Evolutionary conservation across 2,888 invertebrate species (phyloP).

Genomic region (Cyaniris semiargus): DNA sequence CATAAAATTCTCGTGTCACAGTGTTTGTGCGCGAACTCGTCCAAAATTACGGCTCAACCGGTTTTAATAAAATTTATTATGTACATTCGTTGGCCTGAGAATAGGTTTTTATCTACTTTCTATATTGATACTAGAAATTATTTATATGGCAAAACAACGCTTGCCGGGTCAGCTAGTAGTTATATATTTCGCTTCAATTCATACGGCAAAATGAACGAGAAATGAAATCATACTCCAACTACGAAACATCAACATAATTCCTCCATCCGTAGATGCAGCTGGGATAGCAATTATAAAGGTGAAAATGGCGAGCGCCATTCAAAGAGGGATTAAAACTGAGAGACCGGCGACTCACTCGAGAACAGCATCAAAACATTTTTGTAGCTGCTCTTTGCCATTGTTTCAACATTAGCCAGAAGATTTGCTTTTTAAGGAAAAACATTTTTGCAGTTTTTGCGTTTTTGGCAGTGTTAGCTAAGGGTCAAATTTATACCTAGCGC

Average conservation of each 20-base stretch:
- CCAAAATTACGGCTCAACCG: too few species aligned
- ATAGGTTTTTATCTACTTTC: too few species aligned
- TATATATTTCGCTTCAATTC: neutral
- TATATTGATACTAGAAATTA: too few species aligned
- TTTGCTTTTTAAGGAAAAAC: neutral
- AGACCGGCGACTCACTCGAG: neutral
- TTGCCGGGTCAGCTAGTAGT: too few species aligned
- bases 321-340: constrained; percentile 22
- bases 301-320: constrained; percentile 30
- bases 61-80: too few species aligned
- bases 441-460: neutral
- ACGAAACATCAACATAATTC: constrained; percentile 16
- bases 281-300: constrained; percentile 27
- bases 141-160: too few species aligned
- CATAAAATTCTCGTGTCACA: too few species aligned
- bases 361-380: constrained; percentile 13
- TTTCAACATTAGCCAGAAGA: constrained; percentile 4
- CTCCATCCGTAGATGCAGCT: constrained; percentile 12
- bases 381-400: neutral
- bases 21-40: too few species aligned
- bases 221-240: neutral
- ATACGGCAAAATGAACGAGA: neutral
- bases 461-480: neutral
- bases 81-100: too few species aligned
- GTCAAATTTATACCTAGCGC: too few species aligned